Evolutionary conservation across 2,888 invertebrate species (phyloP), one percentile per base, ranked within the genome.

Genomic region (Aethes cnicana): DNA sequence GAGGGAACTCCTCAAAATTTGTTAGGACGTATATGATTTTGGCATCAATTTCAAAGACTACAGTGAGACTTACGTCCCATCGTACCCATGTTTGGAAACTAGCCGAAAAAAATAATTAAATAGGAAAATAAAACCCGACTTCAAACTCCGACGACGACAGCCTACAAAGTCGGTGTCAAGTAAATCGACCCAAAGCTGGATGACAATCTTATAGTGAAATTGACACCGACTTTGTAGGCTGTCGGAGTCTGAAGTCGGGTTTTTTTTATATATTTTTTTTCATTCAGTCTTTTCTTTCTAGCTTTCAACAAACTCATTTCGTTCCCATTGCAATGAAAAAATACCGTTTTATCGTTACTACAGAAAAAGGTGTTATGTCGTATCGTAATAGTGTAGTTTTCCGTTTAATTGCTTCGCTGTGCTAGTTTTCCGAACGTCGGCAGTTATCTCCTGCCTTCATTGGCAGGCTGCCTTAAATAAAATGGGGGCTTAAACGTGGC

Each of bases 401-500:
- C 43, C 50, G 28, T 52, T 61, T 67, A 68, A 68, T 67, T 68
- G 67, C 61, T 61, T 61, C 25, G 30, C 33, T 41, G 46, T 57
- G 59, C 65, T 63, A 63, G 64, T 71, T 67, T 59, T 56, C 49
- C 58, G 53, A 68, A 68, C 59, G 58, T 59, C 54, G 54, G 41
- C 57, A 47, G 56, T 57, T 61, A 53, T 50, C 46, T 50, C 49
- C 42, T 11, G 30, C 49, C 59, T 61, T 67, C 72, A 76, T 78
- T 79, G 80, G 81, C 79, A 77, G 68, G 54, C 58, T 74, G 78
- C 76, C 80, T 79, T 74, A 74, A 72, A 77, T 74, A 78, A 79
- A 77, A 72, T 67, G 66, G 69, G 18, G 62, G 60, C 64, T 64
- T 68, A 66, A 74, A 69, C 70, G 67, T 39, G 59, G 54, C 59